Evolutionary conservation across 2,888 invertebrate genomes (phyloP).

Genomic region (Tiliacea citrago): DNA sequence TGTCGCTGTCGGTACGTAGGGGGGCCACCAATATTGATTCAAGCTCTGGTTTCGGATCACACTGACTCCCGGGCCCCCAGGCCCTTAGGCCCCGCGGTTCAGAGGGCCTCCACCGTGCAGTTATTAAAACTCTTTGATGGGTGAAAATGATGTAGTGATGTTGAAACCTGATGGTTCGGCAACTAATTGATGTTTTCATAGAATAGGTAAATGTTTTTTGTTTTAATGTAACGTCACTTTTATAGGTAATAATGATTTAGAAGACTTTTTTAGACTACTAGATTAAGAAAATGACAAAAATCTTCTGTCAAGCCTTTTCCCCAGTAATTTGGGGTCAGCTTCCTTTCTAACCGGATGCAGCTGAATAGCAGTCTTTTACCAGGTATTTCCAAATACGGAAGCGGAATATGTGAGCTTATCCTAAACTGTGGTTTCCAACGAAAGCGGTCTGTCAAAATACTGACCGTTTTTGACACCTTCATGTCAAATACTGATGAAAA

Average conservation of each 20-base stretch:
- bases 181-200: slow-evolving; percentile 12
- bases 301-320: not conserved
- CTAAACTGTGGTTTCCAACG: no score
- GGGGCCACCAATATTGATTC: slow-evolving; percentile 51
- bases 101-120: slow-evolving; percentile 16
- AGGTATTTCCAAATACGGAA: no score
- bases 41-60: slow-evolving; percentile 32
- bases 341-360: no score
- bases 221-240: not conserved
- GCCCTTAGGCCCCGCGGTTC: not conserved
- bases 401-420: no score
- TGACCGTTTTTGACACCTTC: no score
- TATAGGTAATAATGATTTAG: not conserved
- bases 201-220: not conserved
- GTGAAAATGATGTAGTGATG: slow-evolving; percentile 25
- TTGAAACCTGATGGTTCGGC: not conserved
- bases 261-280: no score
- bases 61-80: slow-evolving; percentile 26
- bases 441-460: no score
- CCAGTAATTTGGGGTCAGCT: not conserved
- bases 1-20: slow-evolving; percentile 24
- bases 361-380: no score
- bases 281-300: not conserved
- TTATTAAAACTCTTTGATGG: slow-evolving; percentile 58
- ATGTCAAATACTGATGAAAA: no score